Base-by-base conservation (phyloP, 1,140 invertebrate genomes). In the Fopius arisanus region DNA sequence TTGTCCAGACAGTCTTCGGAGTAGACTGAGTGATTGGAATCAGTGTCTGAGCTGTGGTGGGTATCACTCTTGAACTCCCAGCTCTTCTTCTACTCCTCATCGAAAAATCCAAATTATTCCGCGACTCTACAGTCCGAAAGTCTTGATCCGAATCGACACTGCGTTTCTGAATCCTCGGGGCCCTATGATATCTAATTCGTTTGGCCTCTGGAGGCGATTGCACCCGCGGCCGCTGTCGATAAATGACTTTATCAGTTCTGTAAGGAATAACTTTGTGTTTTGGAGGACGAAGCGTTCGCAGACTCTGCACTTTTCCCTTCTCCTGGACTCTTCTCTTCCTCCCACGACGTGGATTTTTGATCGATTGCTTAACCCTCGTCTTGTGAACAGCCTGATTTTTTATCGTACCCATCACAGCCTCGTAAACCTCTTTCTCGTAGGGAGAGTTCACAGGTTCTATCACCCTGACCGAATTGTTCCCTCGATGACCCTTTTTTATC, bases 361-460 rank as follows among this genome's bases (percentile, higher is more conserved):
- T 1, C 43, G 63, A n/a, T 37, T 21, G 33, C 59, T 63, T 63
- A 23, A 16, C n/a, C 23, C 75, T 5, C 43, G 28, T 4, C 9
- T 21, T 66, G 1, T 66, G 21, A 28, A 31, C 9, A 48, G 43
- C 43, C 14, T 48, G 33, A 73, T 83, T 83, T 68, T 82, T 81
- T 5, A 88, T 88, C 1, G 79, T 87, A 1, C 83, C 86, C 86
- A 88, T 87, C 0, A 88, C 86, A 63, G 87, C 86, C 29, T 87
- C 83, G 67, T 88, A 88, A 5, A 88, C 84, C 23, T 86, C 79
- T 19, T 43, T 77, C 12, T 86, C 77, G 67, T 85, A 86, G 2
- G 79, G 77, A 0, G 63, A 59, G 3, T 16, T 48, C 3, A 48
- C 7, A 48, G 43, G 43, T 16, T 48, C n/a, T 1, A 48, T 48